Conservation (phyloP, 1,140 invertebrate species). For the Tetragnatha versicolor region DNA sequence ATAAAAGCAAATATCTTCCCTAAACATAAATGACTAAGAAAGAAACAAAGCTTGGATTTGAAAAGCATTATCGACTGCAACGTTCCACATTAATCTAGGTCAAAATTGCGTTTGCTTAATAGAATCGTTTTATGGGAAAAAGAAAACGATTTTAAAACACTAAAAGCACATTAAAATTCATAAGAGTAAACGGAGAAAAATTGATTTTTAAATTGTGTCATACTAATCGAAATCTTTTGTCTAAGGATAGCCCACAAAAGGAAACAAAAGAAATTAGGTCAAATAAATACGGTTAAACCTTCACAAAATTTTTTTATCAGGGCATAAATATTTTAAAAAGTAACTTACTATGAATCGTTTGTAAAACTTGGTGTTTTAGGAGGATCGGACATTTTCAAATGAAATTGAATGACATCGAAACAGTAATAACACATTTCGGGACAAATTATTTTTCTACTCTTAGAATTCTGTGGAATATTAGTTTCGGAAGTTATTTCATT, state of each 20-base stretch:
- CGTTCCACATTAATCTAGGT: too few relatives aligned
- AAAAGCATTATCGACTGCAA: too few relatives aligned
- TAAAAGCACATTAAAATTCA: neutral
- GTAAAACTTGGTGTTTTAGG: constrained; percentile 88
- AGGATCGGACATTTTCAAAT: constrained; percentile 88
- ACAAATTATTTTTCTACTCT: constrained; percentile 8
- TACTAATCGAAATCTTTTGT: neutral
- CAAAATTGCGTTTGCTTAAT: too few relatives aligned
- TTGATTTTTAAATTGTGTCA: neutral
- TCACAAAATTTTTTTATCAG: too few relatives aligned
- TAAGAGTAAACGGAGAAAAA: neutral
- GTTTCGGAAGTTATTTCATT: neutral
- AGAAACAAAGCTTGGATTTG: too few relatives aligned
- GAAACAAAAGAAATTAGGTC: neutral
- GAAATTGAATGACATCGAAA: constrained; percentile 94
- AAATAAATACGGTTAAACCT: neutral
- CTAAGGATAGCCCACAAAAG: neutral
- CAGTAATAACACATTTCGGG: constrained; percentile 95
- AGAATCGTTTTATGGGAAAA: too few relatives aligned
- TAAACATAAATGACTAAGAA: too few relatives aligned
- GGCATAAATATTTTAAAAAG: neutral
- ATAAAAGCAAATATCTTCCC: neutral
- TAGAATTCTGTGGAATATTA: neutral
- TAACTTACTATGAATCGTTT: constrained; percentile 91
- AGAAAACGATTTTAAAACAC: too few relatives aligned